Base-by-base conservation (phyloP, 2,113 vertebrate species). In the Rutilus rutilus region DNA sequence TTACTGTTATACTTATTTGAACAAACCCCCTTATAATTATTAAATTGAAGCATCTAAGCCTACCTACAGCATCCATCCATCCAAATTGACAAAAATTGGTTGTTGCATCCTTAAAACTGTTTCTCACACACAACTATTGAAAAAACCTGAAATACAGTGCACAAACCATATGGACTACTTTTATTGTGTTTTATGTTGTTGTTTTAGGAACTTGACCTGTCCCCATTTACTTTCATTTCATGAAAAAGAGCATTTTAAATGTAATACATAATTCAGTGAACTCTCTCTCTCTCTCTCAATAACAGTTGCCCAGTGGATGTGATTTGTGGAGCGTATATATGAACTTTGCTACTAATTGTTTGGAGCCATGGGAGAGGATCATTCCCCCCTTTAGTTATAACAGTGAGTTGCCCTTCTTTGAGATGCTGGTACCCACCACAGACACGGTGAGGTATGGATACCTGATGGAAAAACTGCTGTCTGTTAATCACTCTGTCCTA, bases 361-460 rank as follows among this genome's bases (percentile, higher is more conserved):
- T 97, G 85, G 94, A 96, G 81, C 92, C 93, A 6, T 97, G 96
- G 97, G 95, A 96, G 6, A 89, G 89, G 89, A 94, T 97, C 76
- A 93, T 97, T 78, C 96, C 96, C 1, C 69, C 89, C 30, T 97
- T 97, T 87, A 93, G 91, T 33, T 97, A 97, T 86, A 91, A 91
- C 59, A 89, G n/a, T 0, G 92, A 96, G 6, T 81, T 94, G 11
- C 95, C 96, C 0, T 97, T 97, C 91, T 97, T 97, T 86, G 96
- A 97, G 89, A 97, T 96, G 95, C 92, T 97, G 83, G 96, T 97
- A 50, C 96, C 96, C 84, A 97, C 96, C 47, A 92, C 91, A 1
- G 97, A 97, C 90, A 97, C 97, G 0, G 95, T 97, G 69, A 95
- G 96, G 39, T 97, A 94, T 10, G 96, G 97, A 27, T 97, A 97